phyloP scores from a whole-genome alignment of 2,888 invertebrate species.

The Diachrysia chrysitis region DNA sequence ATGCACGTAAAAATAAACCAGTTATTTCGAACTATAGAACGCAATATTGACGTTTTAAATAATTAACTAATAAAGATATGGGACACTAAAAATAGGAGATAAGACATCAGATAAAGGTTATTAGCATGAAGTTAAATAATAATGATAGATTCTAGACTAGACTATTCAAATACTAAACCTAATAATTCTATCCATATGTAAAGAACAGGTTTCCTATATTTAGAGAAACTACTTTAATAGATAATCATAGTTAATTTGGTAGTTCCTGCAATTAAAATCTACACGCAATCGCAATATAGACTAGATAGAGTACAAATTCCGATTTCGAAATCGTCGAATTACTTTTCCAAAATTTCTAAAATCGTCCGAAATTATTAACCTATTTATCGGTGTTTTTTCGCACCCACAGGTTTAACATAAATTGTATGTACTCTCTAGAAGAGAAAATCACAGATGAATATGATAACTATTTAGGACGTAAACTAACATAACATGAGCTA shows the following conservation, averaged over 20 bases:
- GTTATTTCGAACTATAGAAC: background rate
- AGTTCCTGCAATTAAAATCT: too few species aligned
- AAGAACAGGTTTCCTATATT: too few species aligned
- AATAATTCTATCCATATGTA: background rate
- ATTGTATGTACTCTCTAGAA: background rate
- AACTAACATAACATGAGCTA: background rate
- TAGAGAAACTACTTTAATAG: too few species aligned
- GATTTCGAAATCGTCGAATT: too few species aligned
- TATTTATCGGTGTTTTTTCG: too few species aligned
- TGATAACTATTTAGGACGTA: background rate
- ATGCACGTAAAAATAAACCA: background rate
- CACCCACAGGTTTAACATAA: too few species aligned
- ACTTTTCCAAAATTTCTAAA: too few species aligned
- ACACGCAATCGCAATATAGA: too few species aligned
- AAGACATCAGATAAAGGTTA: slow-evolving; percentile 1
- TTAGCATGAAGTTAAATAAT: background rate
- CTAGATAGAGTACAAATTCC: too few species aligned
- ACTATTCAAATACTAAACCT: background rate
- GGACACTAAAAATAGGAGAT: background rate
- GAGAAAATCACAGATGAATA: background rate
- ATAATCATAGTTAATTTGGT: too few species aligned
- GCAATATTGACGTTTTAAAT: background rate
- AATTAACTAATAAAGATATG: background rate
- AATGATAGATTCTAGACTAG: background rate
- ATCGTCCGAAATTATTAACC: too few species aligned